These are phyloP conservation scores for Anguilla obscura DNA, from an alignment of 2,797 vertebrate species.

Conservation along the genomic window DNA sequence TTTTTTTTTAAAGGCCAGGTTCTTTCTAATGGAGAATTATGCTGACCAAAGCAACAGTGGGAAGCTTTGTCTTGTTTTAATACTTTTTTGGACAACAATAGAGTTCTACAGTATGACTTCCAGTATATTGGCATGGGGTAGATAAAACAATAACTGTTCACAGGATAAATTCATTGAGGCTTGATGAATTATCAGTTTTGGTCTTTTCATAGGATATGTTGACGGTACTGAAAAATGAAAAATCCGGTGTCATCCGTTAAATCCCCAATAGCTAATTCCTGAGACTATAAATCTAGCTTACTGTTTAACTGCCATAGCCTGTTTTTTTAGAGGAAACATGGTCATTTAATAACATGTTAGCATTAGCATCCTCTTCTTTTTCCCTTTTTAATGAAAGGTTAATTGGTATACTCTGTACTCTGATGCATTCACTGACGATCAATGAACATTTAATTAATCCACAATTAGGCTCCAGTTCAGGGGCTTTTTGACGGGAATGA, in stretches of 20 bases:
- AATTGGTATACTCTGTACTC: slow-evolving; percentile 49
- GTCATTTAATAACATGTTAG: slow-evolving; percentile 51
- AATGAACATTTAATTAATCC: slow-evolving; percentile 51
- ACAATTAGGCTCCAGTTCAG: slow-evolving; percentile 41
- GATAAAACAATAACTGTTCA: too few relatives aligned
- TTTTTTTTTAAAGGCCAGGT: too few relatives aligned
- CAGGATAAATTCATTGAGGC: too few relatives aligned
- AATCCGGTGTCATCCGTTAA: not conserved
- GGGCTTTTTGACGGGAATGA: slow-evolving; percentile 33
- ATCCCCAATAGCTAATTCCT: not conserved
- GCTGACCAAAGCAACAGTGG: too few relatives aligned
- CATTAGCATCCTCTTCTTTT: slow-evolving; percentile 47
- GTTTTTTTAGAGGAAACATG: slow-evolving; percentile 26
- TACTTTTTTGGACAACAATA: too few relatives aligned
- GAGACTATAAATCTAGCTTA: slow-evolving; percentile 7
- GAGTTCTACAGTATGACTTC: too few relatives aligned
- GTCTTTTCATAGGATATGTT: too few relatives aligned
- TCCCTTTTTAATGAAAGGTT: slow-evolving; percentile 51
- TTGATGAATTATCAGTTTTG: too few relatives aligned
- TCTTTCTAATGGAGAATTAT: too few relatives aligned
- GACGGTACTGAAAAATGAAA: too few relatives aligned
- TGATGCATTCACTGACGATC: slow-evolving; percentile 45
- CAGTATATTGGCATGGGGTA: too few relatives aligned
- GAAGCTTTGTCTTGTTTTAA: too few relatives aligned
- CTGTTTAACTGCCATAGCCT: slow-evolving; percentile 16